These are phyloP conservation scores for Rhodeus uyekii DNA, from an alignment of 2,797 vertebrate species.

Conservation along the genomic window DNA sequence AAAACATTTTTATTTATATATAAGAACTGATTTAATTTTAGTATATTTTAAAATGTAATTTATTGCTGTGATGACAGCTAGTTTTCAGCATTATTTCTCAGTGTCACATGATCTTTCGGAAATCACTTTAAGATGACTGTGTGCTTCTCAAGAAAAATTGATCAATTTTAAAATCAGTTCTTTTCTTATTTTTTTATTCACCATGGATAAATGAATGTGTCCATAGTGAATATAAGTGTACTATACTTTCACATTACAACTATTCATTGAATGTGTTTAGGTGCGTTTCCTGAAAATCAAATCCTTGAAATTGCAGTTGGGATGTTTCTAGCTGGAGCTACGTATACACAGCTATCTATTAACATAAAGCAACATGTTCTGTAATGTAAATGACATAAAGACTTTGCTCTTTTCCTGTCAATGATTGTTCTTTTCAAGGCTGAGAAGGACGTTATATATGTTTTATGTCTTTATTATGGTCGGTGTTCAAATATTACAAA, in stretches of 20 bases:
- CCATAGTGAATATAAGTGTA: neutral
- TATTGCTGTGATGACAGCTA: neutral
- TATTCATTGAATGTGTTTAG: neutral
- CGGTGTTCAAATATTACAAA: neutral
- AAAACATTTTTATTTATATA: too few species aligned
- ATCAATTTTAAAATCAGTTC: neutral
- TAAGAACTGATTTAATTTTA: too few species aligned
- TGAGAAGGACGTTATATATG: neutral
- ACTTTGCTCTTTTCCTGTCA: slow-evolving; percentile 44
- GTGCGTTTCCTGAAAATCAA: neutral
- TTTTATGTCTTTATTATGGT: slow-evolving; percentile 13
- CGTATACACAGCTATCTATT: neutral
- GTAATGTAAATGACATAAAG: neutral
- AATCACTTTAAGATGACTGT: neutral
- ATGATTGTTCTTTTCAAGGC: slow-evolving; percentile 44
- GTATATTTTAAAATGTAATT: neutral
- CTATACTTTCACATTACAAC: neutral
- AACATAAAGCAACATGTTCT: neutral
- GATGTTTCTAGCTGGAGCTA: neutral
- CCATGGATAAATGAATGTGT: too few species aligned
- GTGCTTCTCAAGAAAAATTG: neutral
- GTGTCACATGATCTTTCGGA: neutral
- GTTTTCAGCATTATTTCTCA: neutral
- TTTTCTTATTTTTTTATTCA: neutral
- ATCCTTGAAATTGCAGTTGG: neutral